Conservation (phyloP, 2,113 vertebrate genomes). For the Phylloscopus trochiloides region DNA sequence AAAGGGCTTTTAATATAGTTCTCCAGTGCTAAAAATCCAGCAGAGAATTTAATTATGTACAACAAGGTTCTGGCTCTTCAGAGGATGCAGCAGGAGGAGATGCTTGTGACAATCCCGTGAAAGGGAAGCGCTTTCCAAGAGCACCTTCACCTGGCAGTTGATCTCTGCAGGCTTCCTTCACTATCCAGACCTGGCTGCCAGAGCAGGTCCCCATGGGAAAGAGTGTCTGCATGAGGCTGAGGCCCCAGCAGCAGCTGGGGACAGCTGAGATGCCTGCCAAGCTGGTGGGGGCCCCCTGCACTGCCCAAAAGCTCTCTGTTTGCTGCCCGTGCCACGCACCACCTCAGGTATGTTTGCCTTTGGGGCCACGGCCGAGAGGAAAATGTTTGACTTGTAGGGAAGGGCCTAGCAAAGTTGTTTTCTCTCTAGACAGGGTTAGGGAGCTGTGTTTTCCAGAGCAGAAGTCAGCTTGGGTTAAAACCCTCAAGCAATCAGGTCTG, state of each 20-base stretch:
- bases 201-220: neutral
- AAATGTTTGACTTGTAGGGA: constrained; percentile 72
- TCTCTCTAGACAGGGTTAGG: neutral
- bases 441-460: neutral
- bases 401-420: constrained; percentile 34
- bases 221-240: neutral
- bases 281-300: neutral
- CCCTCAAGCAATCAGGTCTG: neutral
- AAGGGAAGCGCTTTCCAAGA: rapidly evolving
- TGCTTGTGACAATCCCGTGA: rapidly evolving
- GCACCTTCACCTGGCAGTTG: neutral
- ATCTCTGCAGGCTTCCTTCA: neutral
- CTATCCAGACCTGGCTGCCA: neutral
- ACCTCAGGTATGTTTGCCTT: constrained; percentile 68
- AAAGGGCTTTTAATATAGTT: neutral
- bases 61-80: neutral
- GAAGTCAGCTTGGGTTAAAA: neutral
- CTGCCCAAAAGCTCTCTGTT: neutral
- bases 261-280: neutral
- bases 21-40: neutral
- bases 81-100: neutral
- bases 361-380: neutral
- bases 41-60: neutral
- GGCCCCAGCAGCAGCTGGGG: neutral
- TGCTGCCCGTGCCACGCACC: neutral